Evolutionary conservation across 2,797 vertebrate species (phyloP).

Genomic region (Xyrichtys novacula): DNA sequence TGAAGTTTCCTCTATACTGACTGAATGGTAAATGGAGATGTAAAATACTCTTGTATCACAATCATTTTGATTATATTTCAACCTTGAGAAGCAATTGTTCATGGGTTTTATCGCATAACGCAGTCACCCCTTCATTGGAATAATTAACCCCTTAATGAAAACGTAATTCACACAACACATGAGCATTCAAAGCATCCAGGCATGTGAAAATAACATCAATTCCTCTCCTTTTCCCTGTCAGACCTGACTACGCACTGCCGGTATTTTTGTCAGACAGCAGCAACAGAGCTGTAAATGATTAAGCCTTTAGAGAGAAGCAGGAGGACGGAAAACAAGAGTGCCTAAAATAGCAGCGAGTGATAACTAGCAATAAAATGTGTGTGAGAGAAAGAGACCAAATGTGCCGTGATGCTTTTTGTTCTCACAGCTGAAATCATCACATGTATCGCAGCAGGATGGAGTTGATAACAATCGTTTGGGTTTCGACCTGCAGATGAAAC

Average conservation of each 20-base stretch:
- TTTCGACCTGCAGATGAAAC: conserved; percentile 1
- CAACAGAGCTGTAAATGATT: background rate
- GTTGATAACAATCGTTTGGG: background rate
- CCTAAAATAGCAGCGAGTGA: conserved; percentile 31
- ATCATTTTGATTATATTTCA: background rate
- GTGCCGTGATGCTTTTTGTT: conserved; percentile 14
- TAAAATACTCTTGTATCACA: background rate
- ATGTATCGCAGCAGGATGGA: conserved; percentile 5
- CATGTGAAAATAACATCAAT: no score
- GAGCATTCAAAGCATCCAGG: no score
- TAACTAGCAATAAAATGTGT: background rate
- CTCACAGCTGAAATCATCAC: conserved; percentile 13
- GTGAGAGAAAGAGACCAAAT: conserved; percentile 3
- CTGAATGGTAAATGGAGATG: background rate
- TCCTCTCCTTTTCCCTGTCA: no score
- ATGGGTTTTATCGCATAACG: background rate
- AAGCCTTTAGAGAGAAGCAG: conserved; percentile 11
- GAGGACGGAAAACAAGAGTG: conserved; percentile 5
- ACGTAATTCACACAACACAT: no score
- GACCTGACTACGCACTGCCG: no score
- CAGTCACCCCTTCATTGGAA: no score
- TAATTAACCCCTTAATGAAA: no score
- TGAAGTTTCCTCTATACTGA: background rate
- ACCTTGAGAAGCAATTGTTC: background rate
- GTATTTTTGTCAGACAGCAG: no score